Percentiles rank a stretch among this genome's conserved stretches.
These are phyloP conservation scores for Prosapia bicincta DNA, from an alignment of 2,888 invertebrate species.

Conservation along the genomic window DNA sequence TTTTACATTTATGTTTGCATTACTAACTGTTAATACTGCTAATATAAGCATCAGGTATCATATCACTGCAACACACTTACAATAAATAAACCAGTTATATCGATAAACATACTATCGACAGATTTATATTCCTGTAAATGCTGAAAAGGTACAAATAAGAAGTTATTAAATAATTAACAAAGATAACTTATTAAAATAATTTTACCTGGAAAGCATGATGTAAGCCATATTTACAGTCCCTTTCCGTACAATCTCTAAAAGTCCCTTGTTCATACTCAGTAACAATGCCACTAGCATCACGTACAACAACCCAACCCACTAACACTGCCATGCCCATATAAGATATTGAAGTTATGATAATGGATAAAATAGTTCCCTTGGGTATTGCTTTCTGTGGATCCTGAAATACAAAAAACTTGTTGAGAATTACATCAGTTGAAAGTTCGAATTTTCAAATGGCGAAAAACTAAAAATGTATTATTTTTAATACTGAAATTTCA, in stretches of 20 bases:
- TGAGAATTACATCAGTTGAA: slow-evolving; percentile 12
- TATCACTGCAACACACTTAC: no score
- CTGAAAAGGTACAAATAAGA: no score
- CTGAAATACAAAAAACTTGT: slow-evolving; percentile 50
- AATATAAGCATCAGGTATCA: no score
- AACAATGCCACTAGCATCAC: slow-evolving; percentile 75
- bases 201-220: slow-evolving; percentile 76
- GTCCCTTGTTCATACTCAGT: slow-evolving; percentile 56
- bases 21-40: no score
- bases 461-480: slow-evolving; percentile 3
- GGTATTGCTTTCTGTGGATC: slow-evolving; percentile 86
- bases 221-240: slow-evolving; percentile 63
- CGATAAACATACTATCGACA: no score
- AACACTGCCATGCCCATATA: slow-evolving; percentile 83
- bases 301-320: slow-evolving; percentile 67
- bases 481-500: not conserved
- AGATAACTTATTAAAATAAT: no score
- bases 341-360: slow-evolving; percentile 78
- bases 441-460: not conserved
- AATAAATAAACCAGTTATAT: no score
- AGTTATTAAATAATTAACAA: no score
- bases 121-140: no score
- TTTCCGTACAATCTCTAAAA: slow-evolving; percentile 53
- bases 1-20: no score
- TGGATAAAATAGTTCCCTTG: slow-evolving; percentile 91